Conservation (phyloP, 2,113 vertebrate species). For the Rhizomys pruinosus region DNA sequence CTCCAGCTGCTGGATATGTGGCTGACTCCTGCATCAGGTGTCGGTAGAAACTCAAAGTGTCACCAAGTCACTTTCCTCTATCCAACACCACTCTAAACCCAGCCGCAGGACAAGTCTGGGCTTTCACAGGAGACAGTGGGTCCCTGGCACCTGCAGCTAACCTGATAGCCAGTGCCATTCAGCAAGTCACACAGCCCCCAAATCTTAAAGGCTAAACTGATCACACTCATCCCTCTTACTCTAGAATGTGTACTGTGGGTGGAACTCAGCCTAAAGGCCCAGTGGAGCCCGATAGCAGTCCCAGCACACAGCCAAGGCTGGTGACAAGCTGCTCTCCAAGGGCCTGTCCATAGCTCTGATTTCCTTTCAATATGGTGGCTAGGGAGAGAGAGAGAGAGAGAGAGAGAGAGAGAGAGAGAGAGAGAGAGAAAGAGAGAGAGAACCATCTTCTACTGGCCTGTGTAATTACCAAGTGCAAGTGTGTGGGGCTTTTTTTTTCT, state of each 20-base stretch:
- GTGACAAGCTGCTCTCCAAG: too few relatives aligned
- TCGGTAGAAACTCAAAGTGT: background rate
- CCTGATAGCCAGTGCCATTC: background rate
- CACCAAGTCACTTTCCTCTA: background rate
- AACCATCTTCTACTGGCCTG: too few relatives aligned
- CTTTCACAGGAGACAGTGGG: background rate
- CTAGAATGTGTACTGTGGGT: background rate
- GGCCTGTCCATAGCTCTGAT: too few relatives aligned
- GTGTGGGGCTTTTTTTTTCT: too few relatives aligned
- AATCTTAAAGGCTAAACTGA: background rate
- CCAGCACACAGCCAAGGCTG: background rate
- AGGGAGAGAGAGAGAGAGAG: too few relatives aligned
- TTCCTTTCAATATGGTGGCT: too few relatives aligned
- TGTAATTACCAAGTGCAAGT: too few relatives aligned
- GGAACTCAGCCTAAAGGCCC: too few relatives aligned
- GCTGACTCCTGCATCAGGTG: background rate
- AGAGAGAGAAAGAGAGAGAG: too few relatives aligned
- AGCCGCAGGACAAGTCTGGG: background rate
- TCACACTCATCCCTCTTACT: background rate
- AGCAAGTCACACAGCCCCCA: background rate
- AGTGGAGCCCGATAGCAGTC: accelerated
- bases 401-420: too few relatives aligned
- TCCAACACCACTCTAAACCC: background rate
- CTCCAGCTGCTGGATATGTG: background rate
- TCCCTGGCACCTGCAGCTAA: background rate